Evolutionary conservation across 2,797 vertebrate species (phyloP), one percentile per base, ranked within the genome.

Genomic region (Rhadinocentrus ornatus): DNA sequence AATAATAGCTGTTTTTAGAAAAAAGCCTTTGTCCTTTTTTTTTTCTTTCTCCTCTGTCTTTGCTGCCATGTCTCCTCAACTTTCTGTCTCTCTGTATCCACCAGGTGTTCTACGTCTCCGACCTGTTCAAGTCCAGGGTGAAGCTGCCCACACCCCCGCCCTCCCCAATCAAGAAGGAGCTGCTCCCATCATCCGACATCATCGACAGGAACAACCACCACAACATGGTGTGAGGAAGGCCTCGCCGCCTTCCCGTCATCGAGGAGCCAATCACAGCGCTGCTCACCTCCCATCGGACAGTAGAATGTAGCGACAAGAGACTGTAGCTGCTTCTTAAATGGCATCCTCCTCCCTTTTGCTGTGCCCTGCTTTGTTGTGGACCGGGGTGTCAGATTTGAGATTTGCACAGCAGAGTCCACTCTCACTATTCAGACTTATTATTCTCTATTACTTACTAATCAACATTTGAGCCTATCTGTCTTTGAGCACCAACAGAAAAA

Each of bases 141-240:
- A 95, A 95, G 71, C 89, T 90, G 18, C 93, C 94, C 71, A 94
- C 96, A 73, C 95, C 96, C 32, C 93, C 96, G 1, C 95, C 96
- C 64, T 94, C 97, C 11, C 93, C 96, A 16, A 96, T 98, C 90
- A 95, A 97, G 90, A 98, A 96, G 93, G 98, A 99, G 84, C 95
- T 98, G 63, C 96, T 99, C 59, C 96, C 97, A 44, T 95, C 97
- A 65, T 93, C 96, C 77, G 97, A 99, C 92, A 97, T 98, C 91
- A 99, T 97, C 46, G 97, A 99, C 52, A 94, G 97, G 87, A 99
- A 98, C 94, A 99, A 97, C 85, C 97, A 97, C 91, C 97, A 98
- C 92, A 98, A 98, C 89, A 97, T 99, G 94, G 97, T 98, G 95
- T 98, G 96, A 96, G 84, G 60, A 60, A 63, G 27, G 71, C 80